Conservation (phyloP, 2,888 invertebrate species). For the Pristionchus japonicus region DNA sequence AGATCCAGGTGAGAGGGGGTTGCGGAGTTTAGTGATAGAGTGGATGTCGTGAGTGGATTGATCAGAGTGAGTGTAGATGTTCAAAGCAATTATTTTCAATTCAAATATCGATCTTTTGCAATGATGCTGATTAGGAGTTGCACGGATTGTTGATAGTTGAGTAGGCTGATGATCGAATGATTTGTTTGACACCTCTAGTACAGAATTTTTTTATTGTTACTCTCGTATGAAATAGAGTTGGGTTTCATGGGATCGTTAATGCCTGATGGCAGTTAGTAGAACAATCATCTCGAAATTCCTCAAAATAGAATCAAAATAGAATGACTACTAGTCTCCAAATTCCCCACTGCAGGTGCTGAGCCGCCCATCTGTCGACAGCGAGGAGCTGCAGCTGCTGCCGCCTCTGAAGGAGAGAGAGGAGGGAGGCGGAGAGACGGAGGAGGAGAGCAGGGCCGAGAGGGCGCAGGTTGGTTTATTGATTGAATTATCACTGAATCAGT, state of each 20-base stretch:
- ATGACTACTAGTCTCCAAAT: too few relatives aligned
- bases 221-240: too few relatives aligned
- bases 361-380: not conserved
- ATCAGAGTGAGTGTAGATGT: too few relatives aligned
- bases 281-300: too few relatives aligned
- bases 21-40: not conserved
- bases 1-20: slow-evolving; percentile 21
- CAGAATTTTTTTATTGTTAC: too few relatives aligned
- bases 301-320: too few relatives aligned
- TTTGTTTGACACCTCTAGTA: too few relatives aligned
- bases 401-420: not conserved
- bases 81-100: too few relatives aligned
- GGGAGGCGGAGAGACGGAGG: slow-evolving; percentile 15
- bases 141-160: not conserved
- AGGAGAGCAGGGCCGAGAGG: not conserved
- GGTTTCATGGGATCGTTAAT: too few relatives aligned
- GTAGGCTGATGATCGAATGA: not conserved
- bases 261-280: too few relatives aligned
- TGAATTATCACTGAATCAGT: not conserved
- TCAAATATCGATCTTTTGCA: too few relatives aligned
- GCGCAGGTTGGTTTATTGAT: not conserved
- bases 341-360: slow-evolving; percentile 3
- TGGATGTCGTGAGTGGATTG: not conserved
- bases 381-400: not conserved
- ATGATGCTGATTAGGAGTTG: not conserved